phyloP scores from a whole-genome alignment of 2,113 vertebrate species.

The Tringa solitaria region DNA sequence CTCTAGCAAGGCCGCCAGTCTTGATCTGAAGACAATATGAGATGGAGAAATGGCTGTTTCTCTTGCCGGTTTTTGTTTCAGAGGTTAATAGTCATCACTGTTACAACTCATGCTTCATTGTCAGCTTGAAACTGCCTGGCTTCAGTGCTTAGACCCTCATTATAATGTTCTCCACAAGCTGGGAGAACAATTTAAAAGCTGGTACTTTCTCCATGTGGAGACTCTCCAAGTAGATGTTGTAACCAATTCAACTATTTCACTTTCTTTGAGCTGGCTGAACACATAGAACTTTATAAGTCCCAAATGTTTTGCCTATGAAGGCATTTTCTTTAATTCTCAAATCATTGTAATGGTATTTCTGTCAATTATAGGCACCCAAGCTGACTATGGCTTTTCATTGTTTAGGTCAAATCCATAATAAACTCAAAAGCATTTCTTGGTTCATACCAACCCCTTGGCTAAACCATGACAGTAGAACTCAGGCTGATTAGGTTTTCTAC shows the following conservation, averaged over 20 bases:
- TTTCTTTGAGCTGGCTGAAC: background rate
- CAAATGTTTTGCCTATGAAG: background rate
- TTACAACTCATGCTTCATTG: background rate
- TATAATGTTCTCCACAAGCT: background rate
- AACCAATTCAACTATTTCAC: background rate
- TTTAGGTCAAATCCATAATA: background rate
- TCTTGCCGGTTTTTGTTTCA: background rate
- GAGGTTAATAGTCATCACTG: background rate
- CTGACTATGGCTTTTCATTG: background rate
- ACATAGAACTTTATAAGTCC: background rate
- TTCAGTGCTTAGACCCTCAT: background rate
- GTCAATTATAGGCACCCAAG: background rate
- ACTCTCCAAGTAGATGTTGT: background rate
- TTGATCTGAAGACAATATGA: background rate
- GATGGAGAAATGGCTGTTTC: background rate
- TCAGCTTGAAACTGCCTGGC: background rate
- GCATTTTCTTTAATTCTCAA: background rate
- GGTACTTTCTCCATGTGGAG: background rate
- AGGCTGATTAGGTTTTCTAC: background rate
- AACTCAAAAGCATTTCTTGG: background rate
- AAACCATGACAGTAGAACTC: background rate
- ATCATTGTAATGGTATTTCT: background rate
- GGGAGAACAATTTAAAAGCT: background rate
- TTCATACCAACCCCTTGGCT: background rate
- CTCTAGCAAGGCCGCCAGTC: background rate